A percentile compares a stretch with the other conserved stretches of the same genome.
Conservation (phyloP, 1,140 invertebrate genomes). For the Zeugodacus cucurbitae region DNA sequence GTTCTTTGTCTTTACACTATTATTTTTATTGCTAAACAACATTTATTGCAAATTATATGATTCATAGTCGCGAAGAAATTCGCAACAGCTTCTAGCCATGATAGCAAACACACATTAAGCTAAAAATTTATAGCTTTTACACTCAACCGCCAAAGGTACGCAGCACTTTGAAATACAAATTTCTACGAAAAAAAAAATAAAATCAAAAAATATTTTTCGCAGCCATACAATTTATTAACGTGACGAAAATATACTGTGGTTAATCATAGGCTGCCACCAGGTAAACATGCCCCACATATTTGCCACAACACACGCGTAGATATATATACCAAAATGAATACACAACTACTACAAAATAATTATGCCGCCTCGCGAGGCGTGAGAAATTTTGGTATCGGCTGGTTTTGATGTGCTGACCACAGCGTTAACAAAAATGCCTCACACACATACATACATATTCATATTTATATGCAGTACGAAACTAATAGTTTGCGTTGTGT, state of each 20-base stretch:
- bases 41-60: too few species aligned
- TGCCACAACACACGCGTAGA: not conserved
- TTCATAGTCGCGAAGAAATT: too few species aligned
- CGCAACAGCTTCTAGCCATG: too few species aligned
- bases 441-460: not conserved
- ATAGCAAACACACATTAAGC: too few species aligned
- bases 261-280: not conserved
- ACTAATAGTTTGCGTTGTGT: not conserved
- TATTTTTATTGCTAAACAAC: too few species aligned
- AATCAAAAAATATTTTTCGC: not conserved
- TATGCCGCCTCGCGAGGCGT: not conserved
- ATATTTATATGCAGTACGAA: not conserved
- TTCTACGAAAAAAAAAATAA: too few species aligned
- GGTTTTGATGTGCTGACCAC: conserved; percentile 8
- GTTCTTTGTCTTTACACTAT: too few species aligned
- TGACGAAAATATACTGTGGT: not conserved
- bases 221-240: not conserved
- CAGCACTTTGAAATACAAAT: too few species aligned
- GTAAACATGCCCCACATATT: conserved; percentile 11
- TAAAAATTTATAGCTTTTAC: too few species aligned
- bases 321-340: not conserved
- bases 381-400: not conserved
- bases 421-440: not conserved
- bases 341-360: too few species aligned
- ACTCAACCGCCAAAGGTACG: too few species aligned